phyloP scores from a whole-genome alignment of 2,888 invertebrate genomes.

The Chamaedrilus cognettii region DNA sequence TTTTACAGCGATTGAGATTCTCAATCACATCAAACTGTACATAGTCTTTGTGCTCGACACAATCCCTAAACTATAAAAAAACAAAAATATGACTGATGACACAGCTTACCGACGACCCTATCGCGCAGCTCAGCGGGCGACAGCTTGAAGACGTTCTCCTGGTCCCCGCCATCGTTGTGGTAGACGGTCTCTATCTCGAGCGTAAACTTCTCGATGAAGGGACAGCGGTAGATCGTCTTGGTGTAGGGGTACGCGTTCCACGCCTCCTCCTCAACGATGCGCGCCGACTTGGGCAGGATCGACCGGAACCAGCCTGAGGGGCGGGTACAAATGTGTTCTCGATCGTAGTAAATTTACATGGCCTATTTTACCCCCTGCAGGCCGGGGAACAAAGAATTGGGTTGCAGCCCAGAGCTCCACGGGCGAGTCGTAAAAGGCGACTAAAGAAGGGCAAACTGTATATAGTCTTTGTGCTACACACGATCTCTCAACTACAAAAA shows the following conservation, averaged over 20 bases:
- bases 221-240: conserved; percentile 89
- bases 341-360: not conserved
- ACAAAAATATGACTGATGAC: too few relatives aligned
- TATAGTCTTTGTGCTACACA: too few relatives aligned
- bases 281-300: conserved; percentile 90
- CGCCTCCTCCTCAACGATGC: conserved; percentile 93
- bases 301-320: conserved; percentile 86
- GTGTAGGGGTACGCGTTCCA: conserved; percentile 99
- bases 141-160: conserved; percentile 96
- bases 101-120: conserved; percentile 75
- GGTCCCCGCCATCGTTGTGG: conserved; percentile 86
- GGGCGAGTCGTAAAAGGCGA: too few relatives aligned
- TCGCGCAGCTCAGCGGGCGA: conserved; percentile 85
- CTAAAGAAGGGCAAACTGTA: too few relatives aligned
- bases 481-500: too few relatives aligned
- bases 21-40: too few relatives aligned
- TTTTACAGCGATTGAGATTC: too few relatives aligned
- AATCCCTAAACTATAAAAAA: too few relatives aligned
- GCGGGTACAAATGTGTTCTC: too few relatives aligned
- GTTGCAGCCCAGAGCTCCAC: too few relatives aligned
- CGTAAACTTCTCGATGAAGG: conserved; percentile 97
- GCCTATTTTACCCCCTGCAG: not conserved
- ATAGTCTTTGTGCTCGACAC: too few relatives aligned
- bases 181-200: conserved; percentile 99
- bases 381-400: too few relatives aligned